Percentiles rank a stretch among this genome's conserved stretches.
Evolutionary conservation across 1,140 invertebrate genomes (phyloP).

Genomic region (Carposina sasakii): DNA sequence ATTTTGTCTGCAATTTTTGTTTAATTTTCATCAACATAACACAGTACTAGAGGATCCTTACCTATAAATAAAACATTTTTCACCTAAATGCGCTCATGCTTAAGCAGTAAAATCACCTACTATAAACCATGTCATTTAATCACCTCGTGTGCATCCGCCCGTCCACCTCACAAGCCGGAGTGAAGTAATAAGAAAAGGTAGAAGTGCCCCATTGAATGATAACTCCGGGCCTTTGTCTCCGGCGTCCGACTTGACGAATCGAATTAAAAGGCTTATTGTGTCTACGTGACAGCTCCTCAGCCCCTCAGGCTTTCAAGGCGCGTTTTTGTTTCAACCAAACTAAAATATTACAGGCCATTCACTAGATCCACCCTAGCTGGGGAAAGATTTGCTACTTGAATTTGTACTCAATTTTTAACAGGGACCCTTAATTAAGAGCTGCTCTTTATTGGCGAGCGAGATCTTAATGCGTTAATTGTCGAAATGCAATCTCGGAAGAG

Average conservation of each 20-base stretch:
- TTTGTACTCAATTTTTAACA: conserved; percentile 73
- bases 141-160: conserved; percentile 30
- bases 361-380: conserved; percentile 49
- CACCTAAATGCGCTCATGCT: too few relatives aligned
- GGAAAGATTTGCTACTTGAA: conserved; percentile 64
- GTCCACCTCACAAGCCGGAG: conserved; percentile 47
- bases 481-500: conserved; percentile 66
- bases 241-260: conserved; percentile 69
- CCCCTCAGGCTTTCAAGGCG: conserved; percentile 36
- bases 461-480: conserved; percentile 71
- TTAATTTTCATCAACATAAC: too few relatives aligned
- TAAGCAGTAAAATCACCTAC: too few relatives aligned
- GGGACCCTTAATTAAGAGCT: conserved; percentile 68
- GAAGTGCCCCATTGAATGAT: conserved; percentile 71
- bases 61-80: too few relatives aligned
- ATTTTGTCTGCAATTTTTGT: too few relatives aligned
- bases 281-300: conserved; percentile 65
- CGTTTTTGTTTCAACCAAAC: conserved; percentile 69
- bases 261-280: conserved; percentile 73
- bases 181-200: conserved; percentile 69
- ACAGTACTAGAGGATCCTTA: too few relatives aligned
- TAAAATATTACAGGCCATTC: conserved; percentile 72
- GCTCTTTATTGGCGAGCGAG: conserved; percentile 63
- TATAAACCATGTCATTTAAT: too few relatives aligned
- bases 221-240: conserved; percentile 65